Evolutionary conservation across 2,113 vertebrate genomes (phyloP), one percentile per base, ranked within the genome.

Genomic region (Cricetomys ansorgei): DNA sequence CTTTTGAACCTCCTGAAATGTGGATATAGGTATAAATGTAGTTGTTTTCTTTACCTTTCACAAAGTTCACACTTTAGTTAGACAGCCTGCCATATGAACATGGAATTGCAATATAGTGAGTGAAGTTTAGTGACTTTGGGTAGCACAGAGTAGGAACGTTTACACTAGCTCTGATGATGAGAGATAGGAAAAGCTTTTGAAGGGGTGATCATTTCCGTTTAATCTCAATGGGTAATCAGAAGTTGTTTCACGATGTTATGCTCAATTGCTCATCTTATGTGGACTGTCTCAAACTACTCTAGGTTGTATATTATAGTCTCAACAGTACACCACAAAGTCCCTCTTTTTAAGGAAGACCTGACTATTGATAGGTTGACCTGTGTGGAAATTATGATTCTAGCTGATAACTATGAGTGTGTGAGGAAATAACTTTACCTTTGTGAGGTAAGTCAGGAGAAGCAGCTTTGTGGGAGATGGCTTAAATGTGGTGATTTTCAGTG

Each of bases 221-320:
- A 89, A 67, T 94, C 7, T 95, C 80, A 48, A 86, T 69, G 9
- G 57, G 34, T 45, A 69, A 67, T 88, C 57, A 77, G 23, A 95
- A 79, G 15, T 88, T 65, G 17, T 89, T 87, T 85, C 59, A 65
- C 45, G 87, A 67, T 12, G 25, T 40, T 89, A 12, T 67, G 57
- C 37, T 94, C 15, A 29, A 6, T 92, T 45, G 45, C 76, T 88
- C 19, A 72, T 70, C 11, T 67, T 31, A 59, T 7, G 7, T 5
- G 10, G 23, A 11, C 57, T 84, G 9, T 40, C 85, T 45, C 86
- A 81, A 40, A 89, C 34, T 34, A 77, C 16, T 80, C 10, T 84
- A 45, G 53, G 13, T 7, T 84, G 7, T 69, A 17, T 85, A 31
- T 23, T 67, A 11, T 29, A 43, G 45, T 8, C 34, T 40, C 21